Percentiles rank a stretch among this genome's conserved stretches.
Conservation (phyloP, 1,140 invertebrate species). For the Solen grandis region DNA sequence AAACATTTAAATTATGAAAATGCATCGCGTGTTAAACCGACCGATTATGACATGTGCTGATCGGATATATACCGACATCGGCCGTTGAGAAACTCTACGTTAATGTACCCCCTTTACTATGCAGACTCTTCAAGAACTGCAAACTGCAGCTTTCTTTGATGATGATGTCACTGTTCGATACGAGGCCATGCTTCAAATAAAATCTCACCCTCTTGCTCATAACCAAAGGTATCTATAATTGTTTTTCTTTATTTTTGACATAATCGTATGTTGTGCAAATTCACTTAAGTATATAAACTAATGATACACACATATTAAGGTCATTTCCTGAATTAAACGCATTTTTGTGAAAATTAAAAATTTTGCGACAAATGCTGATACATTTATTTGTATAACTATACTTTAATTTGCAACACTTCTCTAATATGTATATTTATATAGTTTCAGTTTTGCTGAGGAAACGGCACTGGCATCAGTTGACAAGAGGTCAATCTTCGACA, state of each 20-base stretch:
- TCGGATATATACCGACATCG: too few relatives aligned
- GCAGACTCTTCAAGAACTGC: conserved; percentile 20
- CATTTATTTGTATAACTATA: not conserved
- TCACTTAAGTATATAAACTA: not conserved
- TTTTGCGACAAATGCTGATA: not conserved
- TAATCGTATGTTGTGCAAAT: not conserved
- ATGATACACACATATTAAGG: not conserved
- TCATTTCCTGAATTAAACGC: not conserved
- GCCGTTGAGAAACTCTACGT: too few relatives aligned
- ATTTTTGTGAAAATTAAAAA: not conserved
- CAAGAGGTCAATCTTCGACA: conserved; percentile 24
- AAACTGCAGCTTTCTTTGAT: conserved; percentile 11
- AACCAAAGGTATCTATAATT: not conserved
- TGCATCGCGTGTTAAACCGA: too few relatives aligned
- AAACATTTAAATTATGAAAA: too few relatives aligned
- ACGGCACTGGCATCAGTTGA: not conserved
- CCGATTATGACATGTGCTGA: too few relatives aligned
- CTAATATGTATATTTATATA: too few relatives aligned
- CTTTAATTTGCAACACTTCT: too few relatives aligned
- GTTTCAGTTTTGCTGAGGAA: not conserved
- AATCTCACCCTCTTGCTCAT: conserved; percentile 27
- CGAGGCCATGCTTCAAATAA: conserved; percentile 29
- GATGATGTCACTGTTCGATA: conserved; percentile 38
- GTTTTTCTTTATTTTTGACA: not conserved
- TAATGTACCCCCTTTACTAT: too few relatives aligned